Evolutionary conservation across 2,888 invertebrate species (phyloP), one percentile per base, ranked within the genome.

Genomic region (Drosophila mimetica): DNA sequence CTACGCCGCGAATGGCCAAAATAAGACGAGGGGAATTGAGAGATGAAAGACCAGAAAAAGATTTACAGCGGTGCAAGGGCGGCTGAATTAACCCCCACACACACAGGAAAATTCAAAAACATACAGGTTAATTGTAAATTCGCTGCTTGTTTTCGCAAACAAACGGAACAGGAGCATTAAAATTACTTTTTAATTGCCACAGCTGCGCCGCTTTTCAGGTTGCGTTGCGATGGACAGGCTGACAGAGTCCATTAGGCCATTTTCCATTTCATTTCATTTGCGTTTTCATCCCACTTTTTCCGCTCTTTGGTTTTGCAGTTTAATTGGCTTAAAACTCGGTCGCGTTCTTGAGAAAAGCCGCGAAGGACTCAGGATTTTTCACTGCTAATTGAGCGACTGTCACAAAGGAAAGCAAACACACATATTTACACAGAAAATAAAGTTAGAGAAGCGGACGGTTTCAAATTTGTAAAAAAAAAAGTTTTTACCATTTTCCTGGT

Each of bases 141-240:
- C 48, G 63, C 28, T 81, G 52, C 57, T 57, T 76, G 58, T 74
- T 54, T 74, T 30, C 16, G 54, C 84, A 77, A 46, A 77, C 77
- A 79, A 82, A 76, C 73, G 60, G 53, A 34, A 61, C 50, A 16
- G 52, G 42, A 67, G 72, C 75, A 86, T 81, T 81, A 72, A 88
- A 82, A 80, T 80, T 58, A 69, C 71, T 69, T 77, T 83, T 82
- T 88, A 77, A 82, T 82, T 88, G 75, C 89, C 70, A 72, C 81
- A 77, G 77, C 85, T 66, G 86, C 60, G 61, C 37, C 25, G 41
- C 42, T 53, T 48, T 22, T 41, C 28, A 34, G 36, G 50, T 36
- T 47, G 20, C 39, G 13, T 11, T 28, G 18, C 50, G 5, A 5
- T 9, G 9, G 28, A 9, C 6, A 28, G 52, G 46, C 76, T 79